Percentiles rank a stretch among this genome's conserved stretches.
Conservation (phyloP, 1,140 invertebrate species). For the Formica exsecta region DNA sequence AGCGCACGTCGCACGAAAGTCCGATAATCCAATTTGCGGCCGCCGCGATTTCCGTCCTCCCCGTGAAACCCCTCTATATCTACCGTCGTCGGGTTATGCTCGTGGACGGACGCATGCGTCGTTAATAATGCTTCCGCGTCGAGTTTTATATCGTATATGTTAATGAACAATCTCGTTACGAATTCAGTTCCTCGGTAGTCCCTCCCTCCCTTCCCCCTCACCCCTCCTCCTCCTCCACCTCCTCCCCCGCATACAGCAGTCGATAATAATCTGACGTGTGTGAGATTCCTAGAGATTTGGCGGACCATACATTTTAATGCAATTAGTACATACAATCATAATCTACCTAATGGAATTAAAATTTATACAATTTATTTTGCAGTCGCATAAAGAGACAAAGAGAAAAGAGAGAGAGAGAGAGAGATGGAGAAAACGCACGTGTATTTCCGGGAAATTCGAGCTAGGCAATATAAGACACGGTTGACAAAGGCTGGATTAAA, state of each 20-base stretch:
- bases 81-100: slow-evolving; percentile 33
- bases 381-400: background rate
- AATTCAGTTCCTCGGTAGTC: slow-evolving; percentile 9
- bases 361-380: background rate
- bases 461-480: background rate
- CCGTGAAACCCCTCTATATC: background rate
- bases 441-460: background rate
- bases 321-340: slow-evolving; percentile 21
- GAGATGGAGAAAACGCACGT: background rate
- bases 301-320: background rate
- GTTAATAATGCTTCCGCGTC: slow-evolving; percentile 35
- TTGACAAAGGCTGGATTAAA: slow-evolving; percentile 47
- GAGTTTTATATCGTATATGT: slow-evolving; percentile 40
- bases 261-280: slow-evolving; percentile 2
- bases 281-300: slow-evolving; percentile 16
- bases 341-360: background rate
- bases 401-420: background rate
- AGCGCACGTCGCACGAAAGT: slow-evolving; percentile 26
- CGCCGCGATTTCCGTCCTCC: slow-evolving; percentile 38
- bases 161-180: slow-evolving; percentile 55
- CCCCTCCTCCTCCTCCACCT: background rate
- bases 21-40: slow-evolving; percentile 62
- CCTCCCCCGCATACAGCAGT: background rate
- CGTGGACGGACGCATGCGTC: background rate
- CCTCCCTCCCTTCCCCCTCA: rapidly evolving